Conservation (phyloP, 2,797 vertebrate species). For the Sebastes trivittatus region DNA sequence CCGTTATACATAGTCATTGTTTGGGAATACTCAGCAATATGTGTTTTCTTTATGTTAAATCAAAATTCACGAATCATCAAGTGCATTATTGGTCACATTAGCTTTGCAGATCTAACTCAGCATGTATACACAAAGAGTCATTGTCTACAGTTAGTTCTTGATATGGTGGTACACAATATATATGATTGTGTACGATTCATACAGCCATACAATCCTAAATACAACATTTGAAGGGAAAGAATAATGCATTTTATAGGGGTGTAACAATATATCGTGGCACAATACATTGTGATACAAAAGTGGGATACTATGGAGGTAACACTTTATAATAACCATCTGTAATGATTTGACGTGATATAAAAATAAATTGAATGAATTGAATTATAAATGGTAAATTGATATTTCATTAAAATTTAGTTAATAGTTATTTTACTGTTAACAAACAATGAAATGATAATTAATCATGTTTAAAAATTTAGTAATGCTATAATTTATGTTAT, state of each 20-base stretch:
- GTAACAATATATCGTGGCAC: slow-evolving; percentile 24
- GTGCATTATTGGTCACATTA: not conserved
- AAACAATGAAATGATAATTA: too few relatives aligned
- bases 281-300: not conserved
- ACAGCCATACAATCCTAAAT: not conserved
- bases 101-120: not conserved
- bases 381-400: too few relatives aligned
- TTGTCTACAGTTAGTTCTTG: not conserved
- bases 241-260: not conserved
- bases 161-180: not conserved
- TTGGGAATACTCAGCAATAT: not conserved
- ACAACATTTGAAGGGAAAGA: not conserved
- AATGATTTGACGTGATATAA: too few relatives aligned
- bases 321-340: too few relatives aligned
- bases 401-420: too few relatives aligned
- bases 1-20: not conserved
- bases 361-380: too few relatives aligned
- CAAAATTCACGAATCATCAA: not conserved
- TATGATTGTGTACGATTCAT: not conserved
- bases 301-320: too few relatives aligned
- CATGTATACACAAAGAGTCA: not conserved
- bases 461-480: too few relatives aligned
- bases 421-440: too few relatives aligned
- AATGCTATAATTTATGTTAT: too few relatives aligned
- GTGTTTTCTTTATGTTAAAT: not conserved